A percentile compares a stretch with the other conserved stretches of the same genome.
phyloP scores from a whole-genome alignment of 2,113 vertebrate species.

The Puma concolor region DNA sequence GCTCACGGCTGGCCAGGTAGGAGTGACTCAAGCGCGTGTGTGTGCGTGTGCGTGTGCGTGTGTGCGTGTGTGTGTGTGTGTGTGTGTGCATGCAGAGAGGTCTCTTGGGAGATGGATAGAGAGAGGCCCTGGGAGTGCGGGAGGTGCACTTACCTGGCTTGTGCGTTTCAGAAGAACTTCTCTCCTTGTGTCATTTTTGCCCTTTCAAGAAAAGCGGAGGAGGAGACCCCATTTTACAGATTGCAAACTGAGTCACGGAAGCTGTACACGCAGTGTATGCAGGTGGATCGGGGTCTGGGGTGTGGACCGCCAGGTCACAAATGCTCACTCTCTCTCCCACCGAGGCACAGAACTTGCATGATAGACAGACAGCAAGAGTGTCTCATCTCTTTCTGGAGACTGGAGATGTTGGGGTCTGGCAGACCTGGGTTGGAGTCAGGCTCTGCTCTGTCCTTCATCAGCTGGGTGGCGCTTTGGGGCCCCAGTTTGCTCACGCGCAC shows the following conservation, averaged over 20 bases:
- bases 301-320: background rate
- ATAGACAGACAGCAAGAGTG: too few relatives aligned
- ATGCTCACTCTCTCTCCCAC: too few relatives aligned
- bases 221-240: background rate
- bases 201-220: background rate
- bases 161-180: background rate
- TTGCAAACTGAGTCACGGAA: background rate
- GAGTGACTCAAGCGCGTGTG: background rate
- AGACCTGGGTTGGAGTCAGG: background rate
- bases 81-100: accelerated
- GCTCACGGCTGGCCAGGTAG: background rate
- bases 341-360: accelerated
- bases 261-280: accelerated
- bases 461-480: background rate
- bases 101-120: background rate
- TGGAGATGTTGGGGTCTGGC: too few relatives aligned
- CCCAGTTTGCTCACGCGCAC: background rate
- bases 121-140: background rate
- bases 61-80: too few relatives aligned
- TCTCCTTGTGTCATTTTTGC: background rate
- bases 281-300: background rate
- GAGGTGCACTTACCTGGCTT: accelerated
- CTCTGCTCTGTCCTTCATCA: background rate
- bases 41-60: too few relatives aligned
- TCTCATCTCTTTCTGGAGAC: background rate